A percentile compares a stretch with the other conserved stretches of the same genome.
Evolutionary conservation across 2,797 vertebrate genomes (phyloP).

Genomic region (Megalops cyprinoides): DNA sequence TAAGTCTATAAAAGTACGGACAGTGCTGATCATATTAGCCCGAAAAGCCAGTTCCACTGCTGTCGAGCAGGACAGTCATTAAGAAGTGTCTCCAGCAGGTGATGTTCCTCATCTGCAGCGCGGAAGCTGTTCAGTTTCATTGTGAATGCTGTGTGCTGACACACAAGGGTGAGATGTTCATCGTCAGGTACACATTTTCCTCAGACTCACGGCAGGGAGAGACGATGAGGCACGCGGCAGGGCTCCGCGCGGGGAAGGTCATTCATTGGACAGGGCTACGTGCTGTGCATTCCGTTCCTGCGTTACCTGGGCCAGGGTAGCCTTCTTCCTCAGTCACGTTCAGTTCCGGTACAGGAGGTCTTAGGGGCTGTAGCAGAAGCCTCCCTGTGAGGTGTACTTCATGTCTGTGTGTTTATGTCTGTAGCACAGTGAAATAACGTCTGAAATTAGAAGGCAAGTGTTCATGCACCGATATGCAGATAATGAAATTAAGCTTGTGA

Average conservation of each 20-base stretch:
- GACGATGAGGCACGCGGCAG: background rate
- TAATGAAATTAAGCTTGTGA: too few species aligned
- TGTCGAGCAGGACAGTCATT: too few species aligned
- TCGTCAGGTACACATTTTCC: background rate
- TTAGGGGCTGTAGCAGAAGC: background rate
- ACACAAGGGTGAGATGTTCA: background rate
- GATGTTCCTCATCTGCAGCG: background rate
- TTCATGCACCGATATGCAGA: background rate
- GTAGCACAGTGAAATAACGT: too few species aligned
- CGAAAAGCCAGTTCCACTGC: too few species aligned
- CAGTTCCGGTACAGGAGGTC: background rate
- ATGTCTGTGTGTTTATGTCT: background rate
- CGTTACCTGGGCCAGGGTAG: background rate
- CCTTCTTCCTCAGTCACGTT: background rate
- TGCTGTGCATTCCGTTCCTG: background rate
- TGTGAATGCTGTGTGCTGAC: background rate
- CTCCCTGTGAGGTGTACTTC: background rate
- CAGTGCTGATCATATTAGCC: too few species aligned
- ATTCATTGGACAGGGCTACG: conserved; percentile 12
- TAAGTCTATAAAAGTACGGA: too few species aligned
- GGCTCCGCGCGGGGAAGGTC: background rate
- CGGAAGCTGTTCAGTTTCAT: background rate
- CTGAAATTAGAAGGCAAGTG: background rate
- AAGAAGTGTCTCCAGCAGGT: too few species aligned
- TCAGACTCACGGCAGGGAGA: background rate